Conservation (phyloP, 2,113 vertebrate genomes). For the Cinclus mexicanus region DNA sequence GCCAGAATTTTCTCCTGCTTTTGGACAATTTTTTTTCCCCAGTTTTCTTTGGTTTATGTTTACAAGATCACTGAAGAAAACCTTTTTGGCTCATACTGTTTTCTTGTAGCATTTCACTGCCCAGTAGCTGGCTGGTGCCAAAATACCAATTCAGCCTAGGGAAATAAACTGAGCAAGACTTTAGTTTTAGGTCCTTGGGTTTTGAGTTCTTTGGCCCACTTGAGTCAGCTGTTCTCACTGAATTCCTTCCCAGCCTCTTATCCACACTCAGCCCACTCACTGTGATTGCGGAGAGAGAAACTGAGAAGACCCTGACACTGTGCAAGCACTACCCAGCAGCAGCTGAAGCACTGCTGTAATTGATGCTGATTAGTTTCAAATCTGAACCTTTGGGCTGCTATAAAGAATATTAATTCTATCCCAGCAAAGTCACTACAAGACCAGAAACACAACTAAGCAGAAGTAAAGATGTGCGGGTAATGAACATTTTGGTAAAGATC, state of each 20-base stretch:
- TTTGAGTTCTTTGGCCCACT: neutral
- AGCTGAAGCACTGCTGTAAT: neutral
- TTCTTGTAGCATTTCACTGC: neutral
- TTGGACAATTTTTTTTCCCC: neutral
- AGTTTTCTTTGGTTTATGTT: neutral
- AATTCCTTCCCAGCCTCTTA: neutral
- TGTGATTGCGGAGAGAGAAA: neutral
- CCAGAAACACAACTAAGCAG: neutral
- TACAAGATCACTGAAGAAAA: neutral
- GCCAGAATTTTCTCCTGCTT: neutral
- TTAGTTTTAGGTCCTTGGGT: neutral
- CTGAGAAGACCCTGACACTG: neutral
- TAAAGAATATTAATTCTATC: neutral
- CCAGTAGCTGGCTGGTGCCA: neutral
- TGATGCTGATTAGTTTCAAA: neutral
- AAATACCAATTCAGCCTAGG: neutral
- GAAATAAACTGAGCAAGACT: neutral
- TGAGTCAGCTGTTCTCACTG: neutral
- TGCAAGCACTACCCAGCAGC: neutral
- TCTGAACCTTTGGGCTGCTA: neutral
- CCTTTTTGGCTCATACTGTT: neutral
- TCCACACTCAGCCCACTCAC: neutral
- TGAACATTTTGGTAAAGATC: neutral
- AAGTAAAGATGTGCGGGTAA: neutral
- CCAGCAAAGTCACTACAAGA: neutral